These are phyloP conservation scores for Philopedon plagiatum DNA, from an alignment of 2,888 invertebrate species.

Conservation along the genomic window DNA sequence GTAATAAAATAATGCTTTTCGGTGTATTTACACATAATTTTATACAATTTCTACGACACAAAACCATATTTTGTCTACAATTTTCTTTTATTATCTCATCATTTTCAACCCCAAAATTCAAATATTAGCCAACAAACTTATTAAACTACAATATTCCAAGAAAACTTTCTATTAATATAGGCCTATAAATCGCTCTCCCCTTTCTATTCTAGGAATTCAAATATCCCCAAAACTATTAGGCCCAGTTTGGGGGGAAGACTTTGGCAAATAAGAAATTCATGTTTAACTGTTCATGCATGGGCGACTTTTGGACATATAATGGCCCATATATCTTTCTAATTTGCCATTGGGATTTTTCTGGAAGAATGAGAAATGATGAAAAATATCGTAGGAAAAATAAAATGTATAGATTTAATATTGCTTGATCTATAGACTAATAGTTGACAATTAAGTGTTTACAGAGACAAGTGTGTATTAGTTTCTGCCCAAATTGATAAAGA, in stretches of 20 bases:
- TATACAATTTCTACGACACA: no score
- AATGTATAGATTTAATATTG: no score
- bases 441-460: no score
- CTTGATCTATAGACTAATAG: no score
- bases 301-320: constrained; percentile 58
- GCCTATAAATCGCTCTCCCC: constrained; percentile 24
- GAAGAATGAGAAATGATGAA: background rate
- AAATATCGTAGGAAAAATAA: background rate
- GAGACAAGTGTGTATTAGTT: no score
- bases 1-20: no score
- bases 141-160: constrained; percentile 22
- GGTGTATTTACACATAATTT: no score
- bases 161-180: constrained; percentile 39
- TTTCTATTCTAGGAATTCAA: constrained; percentile 41
- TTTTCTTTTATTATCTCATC: background rate
- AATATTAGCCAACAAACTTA: constrained; percentile 16
- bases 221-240: constrained; percentile 41
- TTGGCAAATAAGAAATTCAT: constrained; percentile 52
- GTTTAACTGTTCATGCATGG: constrained; percentile 62
- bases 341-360: constrained; percentile 58
- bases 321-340: constrained; percentile 64
- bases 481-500: no score
- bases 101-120: background rate
- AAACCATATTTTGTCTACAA: no score
- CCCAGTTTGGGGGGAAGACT: constrained; percentile 24